Conservation (phyloP, 2,797 vertebrate species). For the Borostomias antarcticus region DNA sequence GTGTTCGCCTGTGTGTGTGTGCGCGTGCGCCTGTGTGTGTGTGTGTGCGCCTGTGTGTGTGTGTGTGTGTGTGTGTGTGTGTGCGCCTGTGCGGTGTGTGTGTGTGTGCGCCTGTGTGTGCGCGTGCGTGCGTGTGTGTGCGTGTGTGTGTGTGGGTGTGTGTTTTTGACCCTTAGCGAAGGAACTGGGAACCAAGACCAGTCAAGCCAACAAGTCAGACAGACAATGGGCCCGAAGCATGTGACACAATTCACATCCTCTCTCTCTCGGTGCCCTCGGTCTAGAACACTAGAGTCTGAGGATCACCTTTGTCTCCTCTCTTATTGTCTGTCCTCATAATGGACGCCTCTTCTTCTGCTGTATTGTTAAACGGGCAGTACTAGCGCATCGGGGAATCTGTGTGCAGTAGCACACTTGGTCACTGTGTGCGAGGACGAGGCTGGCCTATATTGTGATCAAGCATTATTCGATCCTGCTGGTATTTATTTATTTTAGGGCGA, state of each 20-base stretch:
- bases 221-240: neutral
- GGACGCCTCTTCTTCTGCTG: neutral
- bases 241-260: neutral
- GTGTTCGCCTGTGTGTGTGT: too few species aligned
- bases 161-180: neutral
- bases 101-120: constrained; percentile 2
- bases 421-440: too few species aligned
- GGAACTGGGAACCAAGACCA: constrained; percentile 29
- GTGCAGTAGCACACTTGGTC: too few species aligned
- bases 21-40: constrained; percentile 12
- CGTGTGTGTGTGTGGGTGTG: neutral
- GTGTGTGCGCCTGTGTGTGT: neutral
- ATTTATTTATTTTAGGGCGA: too few species aligned
- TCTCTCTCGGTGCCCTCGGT: neutral
- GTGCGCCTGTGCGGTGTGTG: constrained; percentile 5
- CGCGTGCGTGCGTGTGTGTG: too few species aligned
- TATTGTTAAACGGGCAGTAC: neutral
- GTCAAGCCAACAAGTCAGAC: constrained; percentile 19
- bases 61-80: constrained; percentile 7
- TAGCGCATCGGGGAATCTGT: too few species aligned
- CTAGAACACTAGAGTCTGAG: neutral
- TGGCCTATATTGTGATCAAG: too few species aligned
- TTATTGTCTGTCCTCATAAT: neutral
- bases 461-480: too few species aligned
- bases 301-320: neutral